Evolutionary conservation across 2,113 vertebrate genomes (phyloP).

Genomic region (Phyllostomus discolor): DNA sequence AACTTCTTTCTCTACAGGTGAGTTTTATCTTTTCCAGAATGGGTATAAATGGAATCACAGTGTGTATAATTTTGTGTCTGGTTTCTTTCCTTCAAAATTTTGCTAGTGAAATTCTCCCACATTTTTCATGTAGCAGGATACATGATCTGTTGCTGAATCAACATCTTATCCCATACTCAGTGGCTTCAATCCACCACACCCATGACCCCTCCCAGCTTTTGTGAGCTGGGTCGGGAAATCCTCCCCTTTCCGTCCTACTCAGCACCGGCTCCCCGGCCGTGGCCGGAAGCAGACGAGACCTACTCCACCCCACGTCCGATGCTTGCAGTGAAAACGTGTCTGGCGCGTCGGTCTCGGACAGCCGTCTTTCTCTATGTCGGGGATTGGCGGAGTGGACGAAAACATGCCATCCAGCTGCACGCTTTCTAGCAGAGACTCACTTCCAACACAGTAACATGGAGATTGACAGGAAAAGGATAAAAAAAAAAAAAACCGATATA

Average conservation of each 20-base stretch:
- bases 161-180: fast-evolving
- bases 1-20: background rate
- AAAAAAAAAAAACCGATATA: background rate
- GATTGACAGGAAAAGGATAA: background rate
- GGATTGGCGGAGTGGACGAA: background rate
- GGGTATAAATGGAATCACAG: background rate
- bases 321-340: background rate
- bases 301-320: background rate
- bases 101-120: background rate
- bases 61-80: too few relatives aligned
- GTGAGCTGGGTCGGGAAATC: fast-evolving
- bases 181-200: background rate
- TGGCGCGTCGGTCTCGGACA: background rate
- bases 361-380: background rate
- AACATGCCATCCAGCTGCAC: background rate
- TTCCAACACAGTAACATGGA: background rate
- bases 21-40: background rate
- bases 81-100: background rate
- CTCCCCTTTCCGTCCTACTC: background rate
- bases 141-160: background rate
- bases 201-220: background rate
- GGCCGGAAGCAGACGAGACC: background rate
- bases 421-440: background rate
- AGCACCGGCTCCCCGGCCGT: background rate
- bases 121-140: background rate